Evolutionary conservation across 2,113 vertebrate species (phyloP).

Genomic region (Amazona guildingii): DNA sequence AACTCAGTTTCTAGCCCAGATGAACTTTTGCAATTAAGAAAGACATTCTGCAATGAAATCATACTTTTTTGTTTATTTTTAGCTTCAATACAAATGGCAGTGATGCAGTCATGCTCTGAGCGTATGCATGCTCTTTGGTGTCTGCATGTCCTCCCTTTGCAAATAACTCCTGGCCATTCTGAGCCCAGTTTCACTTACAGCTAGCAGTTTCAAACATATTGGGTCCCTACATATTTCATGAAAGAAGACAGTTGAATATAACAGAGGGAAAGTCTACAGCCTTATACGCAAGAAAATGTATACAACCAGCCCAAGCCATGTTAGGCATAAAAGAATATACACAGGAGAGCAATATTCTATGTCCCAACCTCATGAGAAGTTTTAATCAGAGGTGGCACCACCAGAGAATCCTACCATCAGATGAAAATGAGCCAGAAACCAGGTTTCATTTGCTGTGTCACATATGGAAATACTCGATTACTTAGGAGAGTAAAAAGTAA

Average conservation of each 20-base stretch:
- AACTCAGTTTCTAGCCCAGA: not conserved
- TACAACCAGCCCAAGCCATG: not conserved
- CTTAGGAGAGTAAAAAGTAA: not conserved
- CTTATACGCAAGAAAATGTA: not conserved
- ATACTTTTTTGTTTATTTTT: conserved; percentile 20
- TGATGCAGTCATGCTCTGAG: not conserved
- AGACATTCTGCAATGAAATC: not conserved
- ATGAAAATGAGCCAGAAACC: not conserved
- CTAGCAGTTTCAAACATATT: not conserved
- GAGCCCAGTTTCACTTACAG: not conserved
- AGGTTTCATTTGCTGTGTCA: not conserved
- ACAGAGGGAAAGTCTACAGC: not conserved
- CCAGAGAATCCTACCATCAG: not conserved
- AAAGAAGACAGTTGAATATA: not conserved
- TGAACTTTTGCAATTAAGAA: conserved; percentile 8
- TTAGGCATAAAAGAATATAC: not conserved
- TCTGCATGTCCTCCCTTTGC: not conserved
- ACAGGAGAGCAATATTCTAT: not conserved
- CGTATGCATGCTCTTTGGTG: not conserved
- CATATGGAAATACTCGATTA: conserved; percentile 12
- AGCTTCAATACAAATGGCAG: not conserved
- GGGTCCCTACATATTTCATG: not conserved
- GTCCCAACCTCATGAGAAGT: not conserved
- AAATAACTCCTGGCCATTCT: not conserved
- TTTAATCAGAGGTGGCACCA: not conserved